phyloP scores from a whole-genome alignment of 2,888 invertebrate species.

The Gibbula magus region DNA sequence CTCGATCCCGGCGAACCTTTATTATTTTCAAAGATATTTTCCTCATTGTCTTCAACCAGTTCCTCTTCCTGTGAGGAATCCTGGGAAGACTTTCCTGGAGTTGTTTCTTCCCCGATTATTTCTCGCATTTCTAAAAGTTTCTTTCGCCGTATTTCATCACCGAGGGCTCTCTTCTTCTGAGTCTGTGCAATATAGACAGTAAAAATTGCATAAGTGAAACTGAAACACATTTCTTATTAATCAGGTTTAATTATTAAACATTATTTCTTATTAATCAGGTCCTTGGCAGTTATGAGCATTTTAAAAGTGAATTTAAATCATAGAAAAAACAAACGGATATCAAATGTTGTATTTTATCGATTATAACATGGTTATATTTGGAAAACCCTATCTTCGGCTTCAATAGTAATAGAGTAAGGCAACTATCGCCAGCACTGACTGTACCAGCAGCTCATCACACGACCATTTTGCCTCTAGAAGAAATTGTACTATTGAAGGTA shows the following conservation, averaged over 20 bases:
- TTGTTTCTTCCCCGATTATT: conserved; percentile 50
- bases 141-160: conserved; percentile 54
- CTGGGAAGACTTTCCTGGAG: conserved; percentile 35
- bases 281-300: no score
- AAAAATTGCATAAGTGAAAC: background rate
- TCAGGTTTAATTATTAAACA: background rate
- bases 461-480: no score
- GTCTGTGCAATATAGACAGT: conserved; percentile 41
- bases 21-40: background rate
- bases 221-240: background rate
- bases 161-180: conserved; percentile 47
- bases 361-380: no score
- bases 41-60: background rate
- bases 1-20: background rate
- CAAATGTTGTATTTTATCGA: no score
- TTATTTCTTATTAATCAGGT: no score
- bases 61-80: conserved; percentile 34
- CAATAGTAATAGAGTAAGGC: no score
- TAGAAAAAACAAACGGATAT: no score
- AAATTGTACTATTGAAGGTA: no score
- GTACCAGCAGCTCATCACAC: no score
- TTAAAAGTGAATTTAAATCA: no score
- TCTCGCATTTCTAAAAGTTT: conserved; percentile 64
- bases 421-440: no score
- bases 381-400: no score